These are phyloP conservation scores for Sebastes hopkinsi DNA, from an alignment of 2,797 vertebrate species.

Conservation along the genomic window DNA sequence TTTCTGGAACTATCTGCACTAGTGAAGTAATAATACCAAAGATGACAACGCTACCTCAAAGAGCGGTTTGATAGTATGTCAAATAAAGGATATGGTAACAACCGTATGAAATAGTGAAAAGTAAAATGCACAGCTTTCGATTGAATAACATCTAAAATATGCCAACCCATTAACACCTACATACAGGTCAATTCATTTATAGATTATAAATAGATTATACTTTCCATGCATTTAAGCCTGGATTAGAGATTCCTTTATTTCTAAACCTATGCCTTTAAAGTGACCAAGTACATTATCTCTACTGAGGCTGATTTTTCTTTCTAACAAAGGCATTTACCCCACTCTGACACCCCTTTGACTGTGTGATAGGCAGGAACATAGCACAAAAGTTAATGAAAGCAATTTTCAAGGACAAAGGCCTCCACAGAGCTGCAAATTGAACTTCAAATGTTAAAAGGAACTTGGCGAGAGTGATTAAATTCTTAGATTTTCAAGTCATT, in stretches of 20 bases:
- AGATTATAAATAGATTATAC: background rate
- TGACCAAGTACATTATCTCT: slow-evolving; percentile 35
- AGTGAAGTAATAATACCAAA: background rate
- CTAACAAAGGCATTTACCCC: slow-evolving; percentile 56
- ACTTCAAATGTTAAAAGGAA: slow-evolving; percentile 63
- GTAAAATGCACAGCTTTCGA: background rate
- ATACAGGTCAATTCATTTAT: background rate
- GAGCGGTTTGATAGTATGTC: background rate
- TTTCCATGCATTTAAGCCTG: slow-evolving; percentile 7
- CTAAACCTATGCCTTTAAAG: slow-evolving; percentile 18
- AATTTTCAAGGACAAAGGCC: slow-evolving; percentile 74
- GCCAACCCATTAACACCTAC: background rate
- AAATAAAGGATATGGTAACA: background rate
- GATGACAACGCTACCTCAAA: background rate
- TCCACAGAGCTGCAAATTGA: slow-evolving; percentile 65
- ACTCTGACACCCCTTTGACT: slow-evolving; percentile 48
- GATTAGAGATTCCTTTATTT: slow-evolving; percentile 13
- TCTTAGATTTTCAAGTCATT: slow-evolving; percentile 62
- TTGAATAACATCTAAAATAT: background rate
- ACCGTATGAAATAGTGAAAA: background rate
- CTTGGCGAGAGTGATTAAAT: slow-evolving; percentile 63
- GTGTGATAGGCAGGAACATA: slow-evolving; percentile 55
- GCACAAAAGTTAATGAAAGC: slow-evolving; percentile 68
- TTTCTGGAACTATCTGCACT: background rate
- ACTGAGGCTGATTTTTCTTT: slow-evolving; percentile 45